These are phyloP conservation scores for Microctonus brassicae DNA, from an alignment of 2,888 invertebrate species.

Conservation along the genomic window DNA sequence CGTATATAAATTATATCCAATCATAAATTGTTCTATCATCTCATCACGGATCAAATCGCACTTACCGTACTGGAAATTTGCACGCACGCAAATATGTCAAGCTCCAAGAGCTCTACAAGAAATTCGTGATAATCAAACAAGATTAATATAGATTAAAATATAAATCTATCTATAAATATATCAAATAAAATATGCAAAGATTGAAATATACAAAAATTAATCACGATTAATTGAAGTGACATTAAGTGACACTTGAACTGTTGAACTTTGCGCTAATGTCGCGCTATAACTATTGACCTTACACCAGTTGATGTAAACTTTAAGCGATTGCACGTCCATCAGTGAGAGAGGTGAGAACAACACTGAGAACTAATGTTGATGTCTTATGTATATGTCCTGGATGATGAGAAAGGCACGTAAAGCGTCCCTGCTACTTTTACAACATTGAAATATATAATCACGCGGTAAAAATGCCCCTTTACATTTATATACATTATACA, in stretches of 20 bases:
- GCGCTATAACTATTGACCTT: slow-evolving; percentile 5
- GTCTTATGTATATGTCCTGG: slow-evolving; percentile 40
- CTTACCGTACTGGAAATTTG: slow-evolving; percentile 26
- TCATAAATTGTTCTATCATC: slow-evolving; percentile 35
- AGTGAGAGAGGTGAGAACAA: slow-evolving; percentile 59
- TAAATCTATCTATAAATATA: too few species aligned
- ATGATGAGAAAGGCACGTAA: slow-evolving; percentile 60
- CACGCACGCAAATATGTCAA: slow-evolving; percentile 7
- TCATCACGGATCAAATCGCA: slow-evolving; percentile 36
- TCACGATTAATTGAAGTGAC: slow-evolving; percentile 10
- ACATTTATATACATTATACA: not conserved
- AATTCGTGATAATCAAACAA: not conserved
- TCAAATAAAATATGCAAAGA: not conserved
- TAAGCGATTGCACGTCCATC: slow-evolving; percentile 59
- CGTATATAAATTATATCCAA: slow-evolving; percentile 29
- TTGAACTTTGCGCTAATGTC: not conserved
- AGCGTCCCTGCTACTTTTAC: slow-evolving; percentile 61
- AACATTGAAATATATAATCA: slow-evolving; percentile 10
- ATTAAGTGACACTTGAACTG: slow-evolving; percentile 4
- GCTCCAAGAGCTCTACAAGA: not conserved
- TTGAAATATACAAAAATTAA: not conserved
- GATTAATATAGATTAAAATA: not conserved
- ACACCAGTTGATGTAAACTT: slow-evolving; percentile 25
- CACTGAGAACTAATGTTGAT: slow-evolving; percentile 57
- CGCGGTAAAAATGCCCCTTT: slow-evolving; percentile 10